These are phyloP conservation scores for Diuraphis noxia DNA, from an alignment of 1,140 invertebrate species.

Conservation along the genomic window DNA sequence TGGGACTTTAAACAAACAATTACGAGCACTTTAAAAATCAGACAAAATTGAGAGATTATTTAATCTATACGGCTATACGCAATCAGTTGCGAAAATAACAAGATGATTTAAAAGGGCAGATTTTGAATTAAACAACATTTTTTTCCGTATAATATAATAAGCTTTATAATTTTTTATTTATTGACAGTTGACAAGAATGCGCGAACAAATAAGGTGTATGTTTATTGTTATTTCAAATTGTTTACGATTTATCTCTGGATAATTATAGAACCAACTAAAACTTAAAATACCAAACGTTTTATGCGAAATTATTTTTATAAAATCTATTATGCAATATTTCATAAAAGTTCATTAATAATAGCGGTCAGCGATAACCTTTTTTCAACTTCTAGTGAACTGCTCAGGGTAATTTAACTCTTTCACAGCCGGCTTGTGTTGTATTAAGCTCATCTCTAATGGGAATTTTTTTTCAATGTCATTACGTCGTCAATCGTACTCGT, in stretches of 20 bases:
- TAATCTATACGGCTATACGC: not conserved
- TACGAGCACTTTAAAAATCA: not conserved
- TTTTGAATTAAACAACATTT: not conserved
- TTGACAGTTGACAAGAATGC: not conserved
- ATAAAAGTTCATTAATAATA: not conserved
- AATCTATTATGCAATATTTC: not conserved
- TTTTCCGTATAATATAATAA: not conserved
- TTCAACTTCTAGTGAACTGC: not conserved
- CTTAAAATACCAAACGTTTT: not conserved
- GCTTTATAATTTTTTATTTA: not conserved
- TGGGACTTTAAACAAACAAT: not conserved
- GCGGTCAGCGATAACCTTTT: not conserved
- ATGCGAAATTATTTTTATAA: not conserved
- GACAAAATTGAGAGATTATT: not conserved
- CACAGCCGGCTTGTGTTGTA: not conserved
- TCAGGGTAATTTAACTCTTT: not conserved
- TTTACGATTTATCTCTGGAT: not conserved
- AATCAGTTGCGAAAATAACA: not conserved
- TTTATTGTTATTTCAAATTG: not conserved
- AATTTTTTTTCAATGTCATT: slow-evolving; percentile 16
- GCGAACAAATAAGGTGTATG: not conserved
- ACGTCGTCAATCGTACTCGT: not conserved
- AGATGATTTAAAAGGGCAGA: not conserved
- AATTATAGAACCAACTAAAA: not conserved
- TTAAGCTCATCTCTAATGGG: not conserved